phyloP scores from a whole-genome alignment of 2,888 invertebrate species.

The Mycalesis mineus region DNA sequence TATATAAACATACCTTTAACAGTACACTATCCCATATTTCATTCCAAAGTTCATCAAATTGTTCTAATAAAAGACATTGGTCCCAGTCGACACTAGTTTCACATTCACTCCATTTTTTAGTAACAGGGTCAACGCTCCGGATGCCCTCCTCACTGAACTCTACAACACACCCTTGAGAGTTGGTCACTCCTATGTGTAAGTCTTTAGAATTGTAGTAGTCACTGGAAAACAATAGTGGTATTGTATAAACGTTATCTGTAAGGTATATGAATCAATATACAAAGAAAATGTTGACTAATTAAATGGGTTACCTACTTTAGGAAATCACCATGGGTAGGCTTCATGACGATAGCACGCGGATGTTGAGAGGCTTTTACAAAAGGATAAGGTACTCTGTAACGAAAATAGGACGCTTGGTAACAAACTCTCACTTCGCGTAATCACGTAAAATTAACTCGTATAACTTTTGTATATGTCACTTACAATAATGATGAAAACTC shows the following conservation, averaged over 20 bases:
- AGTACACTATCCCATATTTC: slow-evolving; percentile 87
- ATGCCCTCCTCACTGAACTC: slow-evolving; percentile 92
- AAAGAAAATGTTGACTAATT: slow-evolving; percentile 18
- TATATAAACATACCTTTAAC: slow-evolving; percentile 73
- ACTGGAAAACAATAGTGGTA: slow-evolving; percentile 68
- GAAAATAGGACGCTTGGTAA: slow-evolving; percentile 56
- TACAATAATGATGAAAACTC: slow-evolving; percentile 30
- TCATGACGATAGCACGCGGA: slow-evolving; percentile 89
- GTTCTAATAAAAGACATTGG: slow-evolving; percentile 83
- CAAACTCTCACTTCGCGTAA: slow-evolving; percentile 38
- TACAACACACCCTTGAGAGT: slow-evolving; percentile 86
- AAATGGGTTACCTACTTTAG: slow-evolving; percentile 81
- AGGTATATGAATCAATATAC: slow-evolving; percentile 30
- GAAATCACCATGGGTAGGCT: slow-evolving; percentile 92
- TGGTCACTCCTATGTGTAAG: slow-evolving; percentile 93
- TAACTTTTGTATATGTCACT: not conserved
- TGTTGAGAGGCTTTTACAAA: slow-evolving; percentile 89
- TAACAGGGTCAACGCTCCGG: slow-evolving; percentile 70
- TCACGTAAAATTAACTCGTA: slow-evolving; percentile 11
- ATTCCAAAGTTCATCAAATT: slow-evolving; percentile 83
- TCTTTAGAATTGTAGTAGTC: slow-evolving; percentile 90
- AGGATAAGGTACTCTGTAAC: slow-evolving; percentile 88
- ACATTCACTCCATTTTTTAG: slow-evolving; percentile 80
- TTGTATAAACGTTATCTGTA: slow-evolving; percentile 24
- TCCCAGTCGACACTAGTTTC: slow-evolving; percentile 81